Conservation (phyloP, 1,140 invertebrate genomes). For the Whitmania pigra region DNA sequence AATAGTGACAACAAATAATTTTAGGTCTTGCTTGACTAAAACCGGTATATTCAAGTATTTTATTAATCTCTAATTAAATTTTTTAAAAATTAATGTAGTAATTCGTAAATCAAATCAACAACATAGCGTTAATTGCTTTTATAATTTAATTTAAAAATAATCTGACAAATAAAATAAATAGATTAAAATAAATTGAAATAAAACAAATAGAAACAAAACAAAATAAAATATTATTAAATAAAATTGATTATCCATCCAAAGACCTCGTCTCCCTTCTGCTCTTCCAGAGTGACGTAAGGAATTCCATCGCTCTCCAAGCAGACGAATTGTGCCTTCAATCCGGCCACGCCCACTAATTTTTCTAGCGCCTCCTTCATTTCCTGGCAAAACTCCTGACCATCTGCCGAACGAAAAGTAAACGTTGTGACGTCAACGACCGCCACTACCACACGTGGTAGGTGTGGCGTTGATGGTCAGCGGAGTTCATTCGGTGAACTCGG, state of each 20-base stretch:
- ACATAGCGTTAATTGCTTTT: no score
- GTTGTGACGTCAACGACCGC: no score
- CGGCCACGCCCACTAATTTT: constrained; percentile 59
- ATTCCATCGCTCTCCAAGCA: constrained; percentile 62
- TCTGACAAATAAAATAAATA: not conserved
- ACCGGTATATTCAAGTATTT: no score
- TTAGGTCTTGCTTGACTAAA: no score
- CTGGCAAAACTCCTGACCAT: constrained; percentile 40
- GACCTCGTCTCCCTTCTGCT: constrained; percentile 57
- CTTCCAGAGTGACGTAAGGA: constrained; percentile 64
- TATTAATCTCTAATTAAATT: no score
- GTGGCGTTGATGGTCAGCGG: no score
- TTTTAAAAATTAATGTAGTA: no score
- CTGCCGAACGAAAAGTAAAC: constrained; percentile 25
- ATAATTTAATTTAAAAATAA: no score
- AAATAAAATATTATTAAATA: not conserved
- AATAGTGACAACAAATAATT: not conserved
- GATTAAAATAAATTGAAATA: not conserved
- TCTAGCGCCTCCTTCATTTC: constrained; percentile 63
- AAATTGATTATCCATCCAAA: constrained; percentile 23
- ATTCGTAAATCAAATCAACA: no score
- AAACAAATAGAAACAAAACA: not conserved
- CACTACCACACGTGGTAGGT: no score
- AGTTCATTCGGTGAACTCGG: no score
- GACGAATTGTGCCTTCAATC: constrained; percentile 73